Evolutionary conservation across 2,888 invertebrate genomes (phyloP), one percentile per base, ranked within the genome.

Genomic region (Troilus luridus): DNA sequence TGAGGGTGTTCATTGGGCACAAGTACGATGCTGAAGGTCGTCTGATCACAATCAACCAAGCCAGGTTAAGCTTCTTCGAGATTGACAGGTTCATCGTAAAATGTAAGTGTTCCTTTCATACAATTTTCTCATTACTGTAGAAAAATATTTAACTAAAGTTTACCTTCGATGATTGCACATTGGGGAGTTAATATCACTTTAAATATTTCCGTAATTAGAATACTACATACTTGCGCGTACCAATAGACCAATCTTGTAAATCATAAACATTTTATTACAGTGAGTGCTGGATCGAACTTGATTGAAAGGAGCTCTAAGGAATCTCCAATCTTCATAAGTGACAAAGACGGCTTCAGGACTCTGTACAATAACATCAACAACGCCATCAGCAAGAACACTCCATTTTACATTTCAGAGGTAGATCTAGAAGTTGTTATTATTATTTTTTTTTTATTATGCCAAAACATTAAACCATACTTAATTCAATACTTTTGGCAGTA

Each of bases 1-100:
- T 97, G 7, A 96, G 96, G 92, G 94, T 96, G 7, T 97, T 95
- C 95, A 94, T 97, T 92, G 97, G 96, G 93, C 97, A 97, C 2
- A 96, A 96, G 94, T 95, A 95, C 93, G 96, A 97, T 93, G 94
- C 96, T 89, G 95, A 96, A 92, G 94, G 96, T 93, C 95, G 95
- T 92, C 93, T 93, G 14, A 89, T 93, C 77, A 92, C 92, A 81
- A 91, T 93, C 60, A 92, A 93, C n/a, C 93, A 93, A 89, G 92
- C 92, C 67, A 95, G 96, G 88, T 93, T 95, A 62, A 95, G 96
- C 94, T 96, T 96, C 93, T 95, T 96, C 59, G 95, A 96, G 93
- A 93, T 97, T 62, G 96, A 96, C 93, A 94, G 95, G 88, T 96
- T 97, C 95, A 92, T 95, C 17, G 95, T 95, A 94, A 95, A 95